phyloP scores from a whole-genome alignment of 2,888 invertebrate species.

The Ptilodon capucinus region DNA sequence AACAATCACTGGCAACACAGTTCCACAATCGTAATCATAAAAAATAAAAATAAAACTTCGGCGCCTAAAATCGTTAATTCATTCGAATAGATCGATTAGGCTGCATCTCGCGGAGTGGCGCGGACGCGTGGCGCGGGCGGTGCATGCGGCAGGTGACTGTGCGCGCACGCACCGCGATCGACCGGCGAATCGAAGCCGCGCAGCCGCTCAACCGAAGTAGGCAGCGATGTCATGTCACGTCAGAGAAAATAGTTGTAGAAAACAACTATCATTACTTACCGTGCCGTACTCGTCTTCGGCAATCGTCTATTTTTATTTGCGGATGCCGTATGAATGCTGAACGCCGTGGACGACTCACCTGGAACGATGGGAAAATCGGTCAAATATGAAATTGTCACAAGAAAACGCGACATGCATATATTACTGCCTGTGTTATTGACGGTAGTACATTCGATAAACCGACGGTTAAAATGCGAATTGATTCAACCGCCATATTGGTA shows the following conservation, averaged over 20 bases:
- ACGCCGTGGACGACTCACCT: slow-evolving; percentile 47
- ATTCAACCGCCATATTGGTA: no score
- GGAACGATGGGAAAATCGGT: slow-evolving; percentile 53
- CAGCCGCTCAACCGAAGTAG: slow-evolving; percentile 56
- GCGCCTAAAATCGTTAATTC: slow-evolving; percentile 42
- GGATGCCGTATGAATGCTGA: slow-evolving; percentile 53
- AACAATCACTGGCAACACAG: slow-evolving; percentile 34
- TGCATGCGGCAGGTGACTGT: slow-evolving; percentile 71
- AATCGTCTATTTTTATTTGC: slow-evolving; percentile 55
- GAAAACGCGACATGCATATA: slow-evolving; percentile 25
- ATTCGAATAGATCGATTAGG: slow-evolving; percentile 45
- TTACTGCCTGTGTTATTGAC: slow-evolving; percentile 12
- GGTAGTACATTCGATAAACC: not conserved
- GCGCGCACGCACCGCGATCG: slow-evolving; percentile 40
- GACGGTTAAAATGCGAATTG: no score
- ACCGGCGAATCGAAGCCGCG: slow-evolving; percentile 48
- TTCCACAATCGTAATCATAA: slow-evolving; percentile 28
- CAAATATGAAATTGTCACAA: slow-evolving; percentile 37
- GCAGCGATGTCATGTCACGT: slow-evolving; percentile 63
- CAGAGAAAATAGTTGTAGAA: slow-evolving; percentile 68
- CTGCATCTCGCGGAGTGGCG: slow-evolving; percentile 38
- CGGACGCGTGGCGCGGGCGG: slow-evolving; percentile 52
- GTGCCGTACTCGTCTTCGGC: slow-evolving; percentile 48
- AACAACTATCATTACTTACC: slow-evolving; percentile 62
- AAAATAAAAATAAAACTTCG: slow-evolving; percentile 23